Evolutionary conservation across 2,888 invertebrate genomes (phyloP).

Genomic region (Sesamia inferens): DNA sequence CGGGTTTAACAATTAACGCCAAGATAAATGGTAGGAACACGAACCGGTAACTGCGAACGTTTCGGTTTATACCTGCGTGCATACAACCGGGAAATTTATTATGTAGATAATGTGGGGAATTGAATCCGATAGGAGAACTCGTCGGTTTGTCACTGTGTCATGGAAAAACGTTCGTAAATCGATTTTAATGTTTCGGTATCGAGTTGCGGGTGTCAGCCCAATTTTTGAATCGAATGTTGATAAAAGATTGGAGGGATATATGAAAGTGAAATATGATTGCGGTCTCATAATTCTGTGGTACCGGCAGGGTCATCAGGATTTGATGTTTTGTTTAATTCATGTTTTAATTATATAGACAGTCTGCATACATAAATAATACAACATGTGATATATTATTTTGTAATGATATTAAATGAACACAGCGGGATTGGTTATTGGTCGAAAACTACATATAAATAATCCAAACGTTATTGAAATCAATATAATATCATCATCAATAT

Average conservation of each 20-base stretch:
- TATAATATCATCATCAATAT: background rate
- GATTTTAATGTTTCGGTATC: conserved; percentile 55
- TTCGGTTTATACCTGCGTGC: conserved; percentile 49
- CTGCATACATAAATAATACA: background rate
- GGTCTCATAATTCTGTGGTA: conserved; percentile 2
- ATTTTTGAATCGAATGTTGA: conserved; percentile 44
- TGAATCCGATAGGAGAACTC: conserved; percentile 55
- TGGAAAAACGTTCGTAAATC: conserved; percentile 52
- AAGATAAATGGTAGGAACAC: conserved; percentile 55
- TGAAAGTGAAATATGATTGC: conserved; percentile 40
- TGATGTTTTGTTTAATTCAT: background rate
- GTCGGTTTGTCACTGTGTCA: conserved; percentile 45
- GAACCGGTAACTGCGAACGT: conserved; percentile 63
- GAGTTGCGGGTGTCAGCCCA: conserved; percentile 26
- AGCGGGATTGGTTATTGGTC: background rate
- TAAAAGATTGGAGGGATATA: conserved; percentile 31
- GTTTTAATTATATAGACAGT: background rate
- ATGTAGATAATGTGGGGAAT: conserved; percentile 57
- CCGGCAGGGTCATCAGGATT: background rate
- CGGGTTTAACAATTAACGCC: conserved; percentile 63
- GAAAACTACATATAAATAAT: background rate
- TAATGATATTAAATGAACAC: background rate
- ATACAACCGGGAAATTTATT: conserved; percentile 55
- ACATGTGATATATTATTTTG: background rate
- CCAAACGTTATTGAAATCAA: background rate